These are phyloP conservation scores for Eurytoma adleriae DNA, from an alignment of 2,888 invertebrate species.

Conservation along the genomic window DNA sequence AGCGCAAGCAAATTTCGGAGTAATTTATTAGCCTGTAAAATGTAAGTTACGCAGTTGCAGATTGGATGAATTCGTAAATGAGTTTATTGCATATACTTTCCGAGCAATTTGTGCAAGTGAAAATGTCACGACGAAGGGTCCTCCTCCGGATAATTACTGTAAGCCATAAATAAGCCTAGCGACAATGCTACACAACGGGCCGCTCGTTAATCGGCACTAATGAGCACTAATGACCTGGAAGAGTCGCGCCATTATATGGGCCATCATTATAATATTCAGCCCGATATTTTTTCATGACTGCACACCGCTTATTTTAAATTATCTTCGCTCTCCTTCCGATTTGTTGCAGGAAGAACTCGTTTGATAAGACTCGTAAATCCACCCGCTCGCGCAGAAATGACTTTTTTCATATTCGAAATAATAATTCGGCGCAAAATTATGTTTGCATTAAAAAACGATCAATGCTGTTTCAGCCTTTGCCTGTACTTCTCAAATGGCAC, in stretches of 20 bases:
- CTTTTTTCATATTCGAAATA: no score
- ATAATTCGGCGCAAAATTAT: no score
- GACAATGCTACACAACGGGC: conserved; percentile 27
- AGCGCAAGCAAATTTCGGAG: background rate
- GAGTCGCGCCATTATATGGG: conserved; percentile 37
- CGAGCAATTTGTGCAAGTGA: background rate
- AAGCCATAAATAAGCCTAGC: conserved; percentile 23
- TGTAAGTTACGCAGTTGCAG: background rate
- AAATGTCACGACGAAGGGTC: conserved; percentile 9
- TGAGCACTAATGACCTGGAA: conserved; percentile 48
- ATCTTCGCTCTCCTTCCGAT: background rate
- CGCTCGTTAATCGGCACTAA: conserved; percentile 47
- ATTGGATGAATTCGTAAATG: background rate
- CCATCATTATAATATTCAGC: conserved; percentile 19
- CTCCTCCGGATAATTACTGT: conserved; percentile 31
- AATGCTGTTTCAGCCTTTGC: no score
- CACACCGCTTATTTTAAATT: background rate
- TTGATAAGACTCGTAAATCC: no score
- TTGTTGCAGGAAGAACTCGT: background rate
- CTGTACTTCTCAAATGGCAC: no score
- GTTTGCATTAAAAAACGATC: no score
- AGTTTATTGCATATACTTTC: conserved; percentile 10
- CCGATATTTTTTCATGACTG: conserved; percentile 8
- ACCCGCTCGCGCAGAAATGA: no score
- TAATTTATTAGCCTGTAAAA: background rate